Evolutionary conservation across 2,888 invertebrate species (phyloP), one percentile per base, ranked within the genome.

Genomic region (Tetropium fuscum): DNA sequence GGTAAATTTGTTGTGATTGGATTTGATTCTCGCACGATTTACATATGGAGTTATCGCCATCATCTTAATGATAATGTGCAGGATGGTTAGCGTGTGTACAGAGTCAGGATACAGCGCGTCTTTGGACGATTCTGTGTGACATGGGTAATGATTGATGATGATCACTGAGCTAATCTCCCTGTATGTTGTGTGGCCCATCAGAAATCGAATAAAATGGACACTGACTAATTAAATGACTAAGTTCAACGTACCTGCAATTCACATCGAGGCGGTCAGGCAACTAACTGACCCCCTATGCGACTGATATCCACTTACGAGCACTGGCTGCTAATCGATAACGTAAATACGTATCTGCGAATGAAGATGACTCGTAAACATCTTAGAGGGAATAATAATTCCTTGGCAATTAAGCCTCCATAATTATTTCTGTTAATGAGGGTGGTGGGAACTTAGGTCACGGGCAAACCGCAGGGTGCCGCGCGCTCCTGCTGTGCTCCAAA

Each of bases 401-500:
- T 34, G 55, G 49, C 68, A 71, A 73, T 70, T 70, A 66, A 58
- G 61, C 58, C 58, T 64, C 62, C 70, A 73, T 76, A 76, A 78
- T 78, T 77, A 78, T 79, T 78, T 78, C 75, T 74, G 72, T 75
- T 80, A 80, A 80, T 79, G 80, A 80, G 78, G 78, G 80, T 78
- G 78, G 76, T 75, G 77, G 75, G 75, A 78, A 75, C 74, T 53
- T 53, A 73, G 78, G 76, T 78, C 78, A 75, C 74, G 73, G 76
- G 71, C 62, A 69, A 38, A 44, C 69, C 62, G 40, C 70, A 69
- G 74, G 75, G 74, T 63, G 74, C 68, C 75, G 63, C 65, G 71
- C 70, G 60, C 55, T 63, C 76, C 78, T 69, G 77, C 75, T 64
- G 80, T 69, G 78, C 74, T 72, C 76, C 72, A 74, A 69, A 72